These are phyloP conservation scores for Tinea pellionella DNA, from an alignment of 2,888 invertebrate species.

Conservation along the genomic window DNA sequence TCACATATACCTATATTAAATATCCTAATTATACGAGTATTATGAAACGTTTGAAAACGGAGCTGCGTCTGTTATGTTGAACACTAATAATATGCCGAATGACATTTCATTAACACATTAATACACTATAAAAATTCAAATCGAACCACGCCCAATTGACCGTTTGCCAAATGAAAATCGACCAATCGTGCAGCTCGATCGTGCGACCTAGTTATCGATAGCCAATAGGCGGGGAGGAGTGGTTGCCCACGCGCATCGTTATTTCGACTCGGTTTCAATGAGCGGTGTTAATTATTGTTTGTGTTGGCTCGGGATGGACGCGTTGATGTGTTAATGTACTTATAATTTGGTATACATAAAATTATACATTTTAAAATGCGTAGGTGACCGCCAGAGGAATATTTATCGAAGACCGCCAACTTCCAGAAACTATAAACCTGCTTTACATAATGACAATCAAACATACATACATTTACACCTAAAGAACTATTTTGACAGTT, in stretches of 20 bases:
- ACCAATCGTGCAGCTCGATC: background rate
- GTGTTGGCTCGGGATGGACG: background rate
- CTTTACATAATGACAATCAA: no score
- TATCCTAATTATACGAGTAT: no score
- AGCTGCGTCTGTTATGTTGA: background rate
- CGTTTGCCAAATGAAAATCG: background rate
- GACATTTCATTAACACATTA: background rate
- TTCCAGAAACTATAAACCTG: no score
- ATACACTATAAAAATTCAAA: background rate
- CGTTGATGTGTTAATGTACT: no score
- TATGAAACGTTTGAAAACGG: no score
- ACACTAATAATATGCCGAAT: background rate
- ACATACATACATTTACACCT: background rate
- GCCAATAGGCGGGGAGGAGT: background rate
- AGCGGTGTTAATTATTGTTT: constrained; percentile 3
- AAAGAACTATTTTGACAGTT: background rate
- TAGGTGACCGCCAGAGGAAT: no score
- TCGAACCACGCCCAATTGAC: background rate
- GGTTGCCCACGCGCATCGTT: constrained; percentile 8
- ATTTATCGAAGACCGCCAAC: no score
- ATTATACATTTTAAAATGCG: no score
- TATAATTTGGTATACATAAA: no score
- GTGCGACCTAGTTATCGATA: background rate
- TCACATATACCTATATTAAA: no score
- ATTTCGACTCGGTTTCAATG: background rate